phyloP scores from a whole-genome alignment of 2,113 vertebrate genomes.

The Callocephalon fimbriatum region DNA sequence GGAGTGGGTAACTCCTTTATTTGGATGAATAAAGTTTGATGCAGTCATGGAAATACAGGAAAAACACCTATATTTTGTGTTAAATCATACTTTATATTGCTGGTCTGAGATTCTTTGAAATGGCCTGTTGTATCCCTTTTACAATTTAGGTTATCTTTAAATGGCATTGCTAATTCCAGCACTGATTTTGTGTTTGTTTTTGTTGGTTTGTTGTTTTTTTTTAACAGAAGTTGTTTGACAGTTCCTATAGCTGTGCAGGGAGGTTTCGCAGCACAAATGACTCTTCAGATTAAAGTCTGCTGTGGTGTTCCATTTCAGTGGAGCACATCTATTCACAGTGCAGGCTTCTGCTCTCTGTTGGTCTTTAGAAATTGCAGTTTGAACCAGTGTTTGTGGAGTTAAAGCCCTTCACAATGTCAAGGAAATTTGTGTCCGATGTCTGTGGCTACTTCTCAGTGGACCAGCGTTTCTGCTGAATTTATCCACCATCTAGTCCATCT shows the following conservation, averaged over 20 bases:
- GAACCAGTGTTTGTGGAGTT: not conserved
- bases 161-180: not conserved
- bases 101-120: not conserved
- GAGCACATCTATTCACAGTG: not conserved
- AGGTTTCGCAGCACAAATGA: not conserved
- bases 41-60: not conserved
- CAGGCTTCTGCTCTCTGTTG: not conserved
- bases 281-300: not conserved
- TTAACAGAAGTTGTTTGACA: rapidly evolving
- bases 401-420: not conserved
- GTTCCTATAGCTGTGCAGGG: not conserved
- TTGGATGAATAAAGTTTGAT: not conserved
- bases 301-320: not conserved
- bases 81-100: not conserved
- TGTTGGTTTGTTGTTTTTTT: not conserved
- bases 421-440: not conserved
- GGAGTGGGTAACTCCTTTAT: rapidly evolving
- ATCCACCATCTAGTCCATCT: not conserved
- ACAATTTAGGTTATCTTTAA: not conserved
- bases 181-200: not conserved
- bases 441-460: not conserved
- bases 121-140: not conserved
- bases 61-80: not conserved
- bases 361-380: not conserved
- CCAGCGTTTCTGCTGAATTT: not conserved